A percentile compares a stretch with the other conserved stretches of the same genome.
phyloP scores from a whole-genome alignment of 2,797 vertebrate species.

The Adrianichthys oophorus region DNA sequence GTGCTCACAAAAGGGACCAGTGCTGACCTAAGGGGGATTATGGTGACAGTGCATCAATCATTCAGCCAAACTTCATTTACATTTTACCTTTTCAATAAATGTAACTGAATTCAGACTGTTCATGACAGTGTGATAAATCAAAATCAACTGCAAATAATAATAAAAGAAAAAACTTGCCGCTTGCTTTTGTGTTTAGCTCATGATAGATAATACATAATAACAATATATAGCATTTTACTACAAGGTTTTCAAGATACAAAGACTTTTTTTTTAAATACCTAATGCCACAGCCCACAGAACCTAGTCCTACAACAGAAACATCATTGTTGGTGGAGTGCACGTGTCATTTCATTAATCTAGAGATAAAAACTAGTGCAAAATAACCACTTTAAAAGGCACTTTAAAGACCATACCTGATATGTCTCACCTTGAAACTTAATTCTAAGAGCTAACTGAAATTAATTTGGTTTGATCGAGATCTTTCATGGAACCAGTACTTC shows the following conservation, averaged over 20 bases:
- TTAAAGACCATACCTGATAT: slow-evolving; percentile 13
- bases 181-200: background rate
- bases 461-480: slow-evolving; percentile 13
- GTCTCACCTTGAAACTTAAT: slow-evolving; percentile 9
- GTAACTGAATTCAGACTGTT: too few species aligned
- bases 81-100: background rate
- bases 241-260: too few species aligned
- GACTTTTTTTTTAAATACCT: too few species aligned
- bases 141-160: background rate
- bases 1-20: background rate
- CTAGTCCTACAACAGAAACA: background rate
- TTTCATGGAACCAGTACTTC: slow-evolving; percentile 6
- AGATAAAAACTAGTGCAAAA: slow-evolving; percentile 16
- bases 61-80: background rate
- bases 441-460: slow-evolving; percentile 3
- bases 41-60: background rate
- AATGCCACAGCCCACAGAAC: background rate
- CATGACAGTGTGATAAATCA: background rate
- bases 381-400: slow-evolving; percentile 4
- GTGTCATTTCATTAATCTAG: slow-evolving; percentile 12
- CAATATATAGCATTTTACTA: too few species aligned
- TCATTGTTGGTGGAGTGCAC: background rate
- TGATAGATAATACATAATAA: background rate
- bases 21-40: background rate
- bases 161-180: background rate